Conservation (phyloP, 2,113 vertebrate species). For the Cathartes aura region DNA sequence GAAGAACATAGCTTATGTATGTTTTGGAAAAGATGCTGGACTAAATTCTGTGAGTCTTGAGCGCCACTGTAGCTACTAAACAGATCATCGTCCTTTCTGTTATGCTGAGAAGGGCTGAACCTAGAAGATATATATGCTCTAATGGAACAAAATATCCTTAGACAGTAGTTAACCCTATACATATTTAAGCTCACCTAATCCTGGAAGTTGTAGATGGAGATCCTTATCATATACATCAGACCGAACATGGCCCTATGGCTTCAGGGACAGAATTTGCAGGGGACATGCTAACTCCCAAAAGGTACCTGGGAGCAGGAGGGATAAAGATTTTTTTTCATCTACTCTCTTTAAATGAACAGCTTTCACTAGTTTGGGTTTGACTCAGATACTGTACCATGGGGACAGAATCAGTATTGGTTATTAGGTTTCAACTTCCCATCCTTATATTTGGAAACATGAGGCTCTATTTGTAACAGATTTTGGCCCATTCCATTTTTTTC, state of each 20-base stretch:
- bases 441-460: neutral
- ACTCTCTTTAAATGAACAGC: neutral
- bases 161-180: neutral
- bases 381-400: neutral
- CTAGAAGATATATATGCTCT: neutral
- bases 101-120: neutral
- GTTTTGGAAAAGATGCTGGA: neutral
- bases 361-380: neutral
- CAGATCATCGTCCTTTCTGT: neutral
- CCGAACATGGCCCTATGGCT: neutral
- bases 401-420: neutral
- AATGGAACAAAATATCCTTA: neutral
- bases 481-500: neutral
- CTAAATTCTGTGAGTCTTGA: neutral
- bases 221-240: neutral
- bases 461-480: neutral
- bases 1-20: neutral
- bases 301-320: neutral
- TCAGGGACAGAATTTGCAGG: neutral
- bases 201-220: neutral
- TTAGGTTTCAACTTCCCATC: neutral
- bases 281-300: neutral
- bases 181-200: neutral
- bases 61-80: accelerated
- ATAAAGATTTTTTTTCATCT: neutral